Percentiles rank a stretch among this genome's conserved stretches.
These are phyloP conservation scores for Venturia canescens DNA, from an alignment of 1,140 invertebrate genomes.

Conservation along the genomic window DNA sequence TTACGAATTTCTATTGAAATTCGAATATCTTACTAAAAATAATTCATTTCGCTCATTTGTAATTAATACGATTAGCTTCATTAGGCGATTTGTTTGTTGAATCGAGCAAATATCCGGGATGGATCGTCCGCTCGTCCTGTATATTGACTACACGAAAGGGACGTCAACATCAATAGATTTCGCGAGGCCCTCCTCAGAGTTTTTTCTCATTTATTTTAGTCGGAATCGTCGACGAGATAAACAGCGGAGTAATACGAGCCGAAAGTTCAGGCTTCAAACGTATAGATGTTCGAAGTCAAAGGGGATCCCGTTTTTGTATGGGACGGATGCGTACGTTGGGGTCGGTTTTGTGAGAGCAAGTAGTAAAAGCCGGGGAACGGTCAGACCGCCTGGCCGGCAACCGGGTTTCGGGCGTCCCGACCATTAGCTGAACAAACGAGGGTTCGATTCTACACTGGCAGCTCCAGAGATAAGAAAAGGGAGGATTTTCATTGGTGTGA, in stretches of 20 bases:
- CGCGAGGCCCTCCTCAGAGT: background rate
- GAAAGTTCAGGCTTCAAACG: background rate
- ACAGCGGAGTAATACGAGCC: background rate
- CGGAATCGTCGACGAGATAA: background rate
- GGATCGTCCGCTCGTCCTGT: too few species aligned
- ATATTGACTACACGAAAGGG: too few species aligned
- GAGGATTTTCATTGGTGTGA: background rate
- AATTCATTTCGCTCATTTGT: background rate
- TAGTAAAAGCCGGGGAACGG: background rate
- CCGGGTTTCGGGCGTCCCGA: background rate
- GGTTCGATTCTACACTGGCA: background rate
- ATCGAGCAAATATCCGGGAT: too few species aligned
- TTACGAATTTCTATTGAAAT: too few species aligned
- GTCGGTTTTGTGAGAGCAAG: background rate
- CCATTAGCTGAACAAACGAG: constrained; percentile 1
- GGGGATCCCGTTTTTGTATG: background rate
- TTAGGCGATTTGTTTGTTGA: background rate
- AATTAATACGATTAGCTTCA: background rate
- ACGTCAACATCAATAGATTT: background rate
- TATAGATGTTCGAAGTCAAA: background rate
- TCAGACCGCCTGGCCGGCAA: background rate
- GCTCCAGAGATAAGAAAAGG: background rate
- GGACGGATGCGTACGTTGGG: background rate
- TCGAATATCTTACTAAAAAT: too few species aligned
- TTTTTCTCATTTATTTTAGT: background rate